phyloP scores from a whole-genome alignment of 2,113 vertebrate species.

The Osmerus mordax region DNA sequence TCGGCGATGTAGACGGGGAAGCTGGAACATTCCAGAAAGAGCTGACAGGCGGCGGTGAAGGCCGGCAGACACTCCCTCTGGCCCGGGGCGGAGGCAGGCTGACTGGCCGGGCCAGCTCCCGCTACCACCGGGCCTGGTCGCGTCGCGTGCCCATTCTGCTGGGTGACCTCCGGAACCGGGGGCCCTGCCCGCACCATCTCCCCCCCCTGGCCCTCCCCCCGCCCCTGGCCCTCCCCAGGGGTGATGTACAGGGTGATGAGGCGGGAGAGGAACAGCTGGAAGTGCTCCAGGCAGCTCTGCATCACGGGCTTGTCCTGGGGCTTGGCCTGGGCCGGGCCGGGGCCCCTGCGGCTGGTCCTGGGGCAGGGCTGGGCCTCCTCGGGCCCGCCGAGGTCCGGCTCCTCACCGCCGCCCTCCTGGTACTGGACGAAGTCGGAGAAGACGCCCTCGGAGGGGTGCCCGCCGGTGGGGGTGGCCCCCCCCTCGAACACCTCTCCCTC shows the following conservation, averaged over 20 bases:
- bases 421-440: slow-evolving; percentile 97
- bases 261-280: slow-evolving; percentile 90
- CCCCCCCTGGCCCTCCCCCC: slow-evolving; percentile 56
- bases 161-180: slow-evolving; percentile 35
- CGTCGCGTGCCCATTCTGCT: slow-evolving; percentile 45
- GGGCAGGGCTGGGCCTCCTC: slow-evolving; percentile 63
- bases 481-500: slow-evolving; percentile 84
- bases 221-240: slow-evolving; percentile 64
- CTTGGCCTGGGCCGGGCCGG: slow-evolving; percentile 62
- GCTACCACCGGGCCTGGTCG: slow-evolving; percentile 51
- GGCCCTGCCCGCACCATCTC: slow-evolving; percentile 50
- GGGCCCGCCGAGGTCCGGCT: slow-evolving; percentile 55
- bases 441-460: slow-evolving; percentile 85
- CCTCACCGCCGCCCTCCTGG: slow-evolving; percentile 77
- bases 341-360: slow-evolving; percentile 53
- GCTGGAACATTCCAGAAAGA: slow-evolving; percentile 96
- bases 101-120: slow-evolving; percentile 41
- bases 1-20: slow-evolving; percentile 97
- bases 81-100: slow-evolving; percentile 21
- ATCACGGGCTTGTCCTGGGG: slow-evolving; percentile 89
- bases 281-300: slow-evolving; percentile 95
- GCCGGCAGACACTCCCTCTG: slow-evolving; percentile 84
- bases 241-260: slow-evolving; percentile 86
- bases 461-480: slow-evolving; percentile 76
- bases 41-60: slow-evolving; percentile 93